These are phyloP conservation scores for Pituophis catenifer DNA, from an alignment of 2,113 vertebrate genomes.

Conservation along the genomic window DNA sequence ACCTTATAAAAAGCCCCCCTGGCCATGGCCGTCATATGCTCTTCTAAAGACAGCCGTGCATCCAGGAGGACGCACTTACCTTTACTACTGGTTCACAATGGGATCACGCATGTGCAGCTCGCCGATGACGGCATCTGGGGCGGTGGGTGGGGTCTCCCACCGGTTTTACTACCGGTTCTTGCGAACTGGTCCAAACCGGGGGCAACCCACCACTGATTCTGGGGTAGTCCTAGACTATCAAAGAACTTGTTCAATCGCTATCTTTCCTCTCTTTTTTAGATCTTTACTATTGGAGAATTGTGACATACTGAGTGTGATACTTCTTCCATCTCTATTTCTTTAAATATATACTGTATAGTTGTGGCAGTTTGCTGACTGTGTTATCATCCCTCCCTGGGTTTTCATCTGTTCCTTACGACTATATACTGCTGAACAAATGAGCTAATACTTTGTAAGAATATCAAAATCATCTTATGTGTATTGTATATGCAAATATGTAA, in stretches of 20 bases:
- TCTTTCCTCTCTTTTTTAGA: neutral
- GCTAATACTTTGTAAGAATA: neutral
- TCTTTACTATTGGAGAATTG: neutral
- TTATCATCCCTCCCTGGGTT: neutral
- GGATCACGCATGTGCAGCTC: too few relatives aligned
- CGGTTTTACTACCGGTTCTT: too few relatives aligned
- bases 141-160: too few relatives aligned
- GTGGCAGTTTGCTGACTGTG: neutral
- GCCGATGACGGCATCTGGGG: too few relatives aligned
- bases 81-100: too few relatives aligned
- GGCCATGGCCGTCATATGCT: too few relatives aligned
- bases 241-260: neutral
- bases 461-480: neutral
- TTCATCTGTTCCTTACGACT: neutral
- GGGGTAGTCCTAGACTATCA: neutral
- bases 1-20: too few relatives aligned
- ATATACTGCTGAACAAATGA: neutral
- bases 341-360: neutral
- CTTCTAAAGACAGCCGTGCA: too few relatives aligned
- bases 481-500: neutral
- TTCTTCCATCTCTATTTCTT: neutral
- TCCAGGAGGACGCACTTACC: too few relatives aligned
- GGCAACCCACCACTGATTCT: neutral
- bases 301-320: neutral
- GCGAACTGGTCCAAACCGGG: too few relatives aligned